Evolutionary conservation across 2,113 vertebrate species (phyloP).

Genomic region (Falco punctatus): DNA sequence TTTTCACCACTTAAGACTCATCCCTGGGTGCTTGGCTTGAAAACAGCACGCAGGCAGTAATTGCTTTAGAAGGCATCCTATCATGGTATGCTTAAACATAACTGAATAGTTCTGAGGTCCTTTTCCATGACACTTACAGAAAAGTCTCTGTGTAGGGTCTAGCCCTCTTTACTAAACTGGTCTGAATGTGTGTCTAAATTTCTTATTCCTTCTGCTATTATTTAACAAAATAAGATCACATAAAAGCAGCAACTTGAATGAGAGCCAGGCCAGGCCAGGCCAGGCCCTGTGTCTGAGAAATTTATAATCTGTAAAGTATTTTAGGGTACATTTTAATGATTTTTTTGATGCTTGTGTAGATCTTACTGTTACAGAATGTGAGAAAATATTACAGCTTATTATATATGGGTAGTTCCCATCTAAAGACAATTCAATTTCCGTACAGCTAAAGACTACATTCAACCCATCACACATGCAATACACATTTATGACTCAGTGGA

Average conservation of each 20-base stretch:
- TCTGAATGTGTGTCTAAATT: not conserved
- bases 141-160: not conserved
- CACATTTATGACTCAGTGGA: not conserved
- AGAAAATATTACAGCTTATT: not conserved
- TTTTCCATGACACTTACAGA: not conserved
- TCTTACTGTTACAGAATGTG: not conserved
- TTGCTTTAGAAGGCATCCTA: not conserved
- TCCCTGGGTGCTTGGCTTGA: not conserved
- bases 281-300: not conserved
- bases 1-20: not conserved
- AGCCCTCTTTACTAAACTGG: not conserved
- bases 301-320: not conserved
- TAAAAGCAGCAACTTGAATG: fast-evolving
- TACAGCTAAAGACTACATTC: not conserved
- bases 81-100: not conserved
- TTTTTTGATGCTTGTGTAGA: not conserved
- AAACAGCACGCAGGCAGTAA: not conserved
- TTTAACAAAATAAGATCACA: not conserved
- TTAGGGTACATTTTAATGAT: not conserved
- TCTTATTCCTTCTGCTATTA: not conserved
- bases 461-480: not conserved
- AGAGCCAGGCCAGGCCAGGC: not conserved
- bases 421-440: not conserved
- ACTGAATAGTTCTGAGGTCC: not conserved
- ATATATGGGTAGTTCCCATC: not conserved